A percentile compares a stretch with the other conserved stretches of the same genome.
phyloP scores from a whole-genome alignment of 2,888 invertebrate genomes.

The Leistus spinibarbis region DNA sequence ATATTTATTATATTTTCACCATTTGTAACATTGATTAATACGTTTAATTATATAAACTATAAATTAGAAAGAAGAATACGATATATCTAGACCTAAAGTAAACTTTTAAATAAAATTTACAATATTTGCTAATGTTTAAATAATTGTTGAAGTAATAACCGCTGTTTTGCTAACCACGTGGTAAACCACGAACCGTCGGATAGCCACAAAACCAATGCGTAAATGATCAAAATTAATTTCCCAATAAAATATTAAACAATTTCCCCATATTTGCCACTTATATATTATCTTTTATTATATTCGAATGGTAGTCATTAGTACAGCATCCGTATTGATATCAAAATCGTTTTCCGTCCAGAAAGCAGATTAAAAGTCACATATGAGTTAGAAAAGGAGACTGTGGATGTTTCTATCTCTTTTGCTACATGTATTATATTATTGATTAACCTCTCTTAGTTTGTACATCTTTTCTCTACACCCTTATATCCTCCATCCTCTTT shows the following conservation, averaged over 20 bases:
- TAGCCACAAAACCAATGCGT: not conserved
- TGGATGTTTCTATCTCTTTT: slow-evolving; percentile 29
- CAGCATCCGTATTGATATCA: slow-evolving; percentile 12
- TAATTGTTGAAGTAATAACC: not conserved
- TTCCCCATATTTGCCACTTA: not conserved
- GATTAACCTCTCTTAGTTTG: slow-evolving; percentile 43
- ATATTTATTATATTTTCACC: not conserved
- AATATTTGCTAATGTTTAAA: not conserved
- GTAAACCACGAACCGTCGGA: not conserved
- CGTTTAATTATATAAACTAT: not conserved
- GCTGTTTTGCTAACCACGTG: not conserved
- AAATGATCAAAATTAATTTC: too few species aligned
- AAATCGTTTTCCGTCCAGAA: slow-evolving; percentile 25
- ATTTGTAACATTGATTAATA: not conserved
- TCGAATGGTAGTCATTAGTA: not conserved
- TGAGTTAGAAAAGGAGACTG: slow-evolving; percentile 27
- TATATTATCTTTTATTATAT: not conserved
- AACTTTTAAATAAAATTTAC: not conserved
- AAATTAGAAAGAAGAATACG: too few species aligned
- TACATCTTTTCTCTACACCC: slow-evolving; percentile 46
- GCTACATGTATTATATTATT: slow-evolving; percentile 48
- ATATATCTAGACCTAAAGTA: too few species aligned
- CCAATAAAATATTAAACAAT: not conserved
- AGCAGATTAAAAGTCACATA: slow-evolving; percentile 36
- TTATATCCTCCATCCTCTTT: too few species aligned